Evolutionary conservation across 1,140 invertebrate genomes (phyloP).

Genomic region (Drosophila kikkawai): DNA sequence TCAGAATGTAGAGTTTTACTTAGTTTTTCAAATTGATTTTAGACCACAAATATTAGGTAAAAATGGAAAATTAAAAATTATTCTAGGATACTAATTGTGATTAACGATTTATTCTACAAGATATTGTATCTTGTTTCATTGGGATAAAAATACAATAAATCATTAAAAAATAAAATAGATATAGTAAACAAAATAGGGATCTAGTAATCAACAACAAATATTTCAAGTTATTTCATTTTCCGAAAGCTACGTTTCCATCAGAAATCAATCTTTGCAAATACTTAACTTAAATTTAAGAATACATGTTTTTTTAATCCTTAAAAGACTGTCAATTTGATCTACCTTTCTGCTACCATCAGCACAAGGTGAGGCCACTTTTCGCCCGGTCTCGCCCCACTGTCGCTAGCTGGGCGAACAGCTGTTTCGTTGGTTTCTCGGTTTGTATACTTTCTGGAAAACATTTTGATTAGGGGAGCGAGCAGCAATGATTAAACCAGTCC

Average conservation of each 20-base stretch:
- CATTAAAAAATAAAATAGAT: neutral
- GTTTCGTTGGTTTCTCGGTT: constrained; percentile 65
- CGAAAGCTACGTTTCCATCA: neutral
- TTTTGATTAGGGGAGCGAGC: constrained; percentile 73
- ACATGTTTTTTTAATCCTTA: neutral
- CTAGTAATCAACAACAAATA: neutral
- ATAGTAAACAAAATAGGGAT: neutral
- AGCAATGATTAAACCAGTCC: constrained; percentile 73
- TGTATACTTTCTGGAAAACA: constrained; percentile 69
- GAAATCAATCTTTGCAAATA: neutral
- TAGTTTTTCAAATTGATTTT: neutral
- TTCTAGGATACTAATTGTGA: neutral
- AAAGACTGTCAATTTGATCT: neutral
- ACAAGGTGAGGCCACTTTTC: constrained; percentile 9
- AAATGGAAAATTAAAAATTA: neutral
- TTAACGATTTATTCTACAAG: neutral
- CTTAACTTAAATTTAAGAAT: too few relatives aligned
- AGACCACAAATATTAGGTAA: neutral
- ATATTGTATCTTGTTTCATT: neutral
- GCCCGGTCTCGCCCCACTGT: constrained; percentile 26
- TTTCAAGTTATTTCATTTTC: neutral
- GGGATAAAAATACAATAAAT: neutral
- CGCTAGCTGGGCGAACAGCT: constrained; percentile 60
- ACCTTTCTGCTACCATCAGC: neutral
- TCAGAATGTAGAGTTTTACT: too few relatives aligned